These are phyloP conservation scores for Kuschelorhynchus macadamiae DNA, from an alignment of 2,888 invertebrate genomes.

Conservation along the genomic window DNA sequence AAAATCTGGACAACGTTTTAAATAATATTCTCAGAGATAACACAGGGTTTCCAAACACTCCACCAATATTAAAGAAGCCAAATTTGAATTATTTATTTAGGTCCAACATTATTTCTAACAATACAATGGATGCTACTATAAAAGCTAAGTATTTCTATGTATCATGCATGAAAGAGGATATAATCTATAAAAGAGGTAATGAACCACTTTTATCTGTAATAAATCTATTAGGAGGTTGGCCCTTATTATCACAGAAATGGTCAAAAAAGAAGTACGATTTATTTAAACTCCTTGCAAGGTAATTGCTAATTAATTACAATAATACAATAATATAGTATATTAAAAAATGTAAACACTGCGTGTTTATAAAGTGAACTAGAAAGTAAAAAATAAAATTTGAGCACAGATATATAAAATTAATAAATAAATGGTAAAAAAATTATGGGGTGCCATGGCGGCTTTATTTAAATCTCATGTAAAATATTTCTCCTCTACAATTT, in stretches of 20 bases:
- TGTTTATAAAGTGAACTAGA: no score
- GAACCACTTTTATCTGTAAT: conserved; percentile 80
- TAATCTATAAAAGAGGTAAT: conserved; percentile 76
- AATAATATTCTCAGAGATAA: conserved; percentile 74
- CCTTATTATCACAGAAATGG: conserved; percentile 81
- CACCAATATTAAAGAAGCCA: conserved; percentile 9
- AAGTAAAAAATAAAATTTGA: no score
- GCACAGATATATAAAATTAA: no score
- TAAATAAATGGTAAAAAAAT: no score
- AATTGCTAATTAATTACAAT: no score
- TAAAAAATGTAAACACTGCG: no score
- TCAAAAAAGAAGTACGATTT: conserved; percentile 77
- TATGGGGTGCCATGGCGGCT: no score
- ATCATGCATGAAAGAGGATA: conserved; percentile 87
- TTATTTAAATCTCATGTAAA: no score
- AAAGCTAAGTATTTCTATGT: conserved; percentile 90
- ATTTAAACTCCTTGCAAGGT: conserved; percentile 68
- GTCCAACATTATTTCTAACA: conserved; percentile 35
- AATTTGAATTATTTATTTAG: conserved; percentile 16
- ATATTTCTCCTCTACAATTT: no score
- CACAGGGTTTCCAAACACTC: conserved; percentile 6
- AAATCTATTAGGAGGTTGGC: conserved; percentile 89
- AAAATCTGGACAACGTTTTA: conserved; percentile 81
- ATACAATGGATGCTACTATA: conserved; percentile 74
- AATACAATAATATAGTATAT: no score